A percentile compares a stretch with the other conserved stretches of the same genome.
Conservation (phyloP, 2,113 vertebrate genomes). For the Coryphaenoides rupestris region DNA sequence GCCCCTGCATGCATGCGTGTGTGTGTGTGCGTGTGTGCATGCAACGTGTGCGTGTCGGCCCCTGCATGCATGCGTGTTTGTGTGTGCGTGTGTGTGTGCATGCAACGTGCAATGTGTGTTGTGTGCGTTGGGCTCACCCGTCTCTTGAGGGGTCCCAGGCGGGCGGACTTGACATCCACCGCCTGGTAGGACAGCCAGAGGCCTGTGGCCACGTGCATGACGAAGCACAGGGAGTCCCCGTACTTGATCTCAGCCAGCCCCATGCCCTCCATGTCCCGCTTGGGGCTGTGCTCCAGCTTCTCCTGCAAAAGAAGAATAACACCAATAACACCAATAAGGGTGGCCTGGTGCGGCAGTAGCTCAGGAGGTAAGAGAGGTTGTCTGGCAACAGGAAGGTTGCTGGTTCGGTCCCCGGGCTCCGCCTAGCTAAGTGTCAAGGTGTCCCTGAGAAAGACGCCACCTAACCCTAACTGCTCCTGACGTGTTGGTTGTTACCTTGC, state of each 20-base stretch:
- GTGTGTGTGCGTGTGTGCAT: no score
- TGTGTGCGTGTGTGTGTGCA: not conserved
- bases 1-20: no score
- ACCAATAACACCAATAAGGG: constrained; percentile 18
- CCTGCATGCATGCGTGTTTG: no score
- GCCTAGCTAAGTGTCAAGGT: no score
- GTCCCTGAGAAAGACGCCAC: no score
- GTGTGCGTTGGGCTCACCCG: no score
- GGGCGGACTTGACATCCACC: constrained; percentile 91
- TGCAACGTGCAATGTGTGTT: no score
- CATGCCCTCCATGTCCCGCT: constrained; percentile 96
- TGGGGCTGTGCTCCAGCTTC: constrained; percentile 88
- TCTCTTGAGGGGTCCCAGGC: constrained; percentile 92
- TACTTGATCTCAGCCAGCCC: constrained; percentile 96
- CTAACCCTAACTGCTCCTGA: no score
- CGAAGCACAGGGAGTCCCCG: constrained; percentile 93
- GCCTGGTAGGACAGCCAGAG: constrained; percentile 97
- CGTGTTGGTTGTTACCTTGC: no score
- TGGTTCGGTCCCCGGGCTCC: no score
- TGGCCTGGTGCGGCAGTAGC: no score
- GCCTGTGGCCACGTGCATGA: constrained; percentile 87
- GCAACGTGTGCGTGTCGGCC: no score
- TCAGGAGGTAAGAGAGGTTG: not conserved
- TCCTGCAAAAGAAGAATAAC: constrained; percentile 70
- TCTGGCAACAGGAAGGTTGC: not conserved